These are phyloP conservation scores for Mastomys natalensis DNA, from an alignment of 2,113 vertebrate species.

Conservation along the genomic window DNA sequence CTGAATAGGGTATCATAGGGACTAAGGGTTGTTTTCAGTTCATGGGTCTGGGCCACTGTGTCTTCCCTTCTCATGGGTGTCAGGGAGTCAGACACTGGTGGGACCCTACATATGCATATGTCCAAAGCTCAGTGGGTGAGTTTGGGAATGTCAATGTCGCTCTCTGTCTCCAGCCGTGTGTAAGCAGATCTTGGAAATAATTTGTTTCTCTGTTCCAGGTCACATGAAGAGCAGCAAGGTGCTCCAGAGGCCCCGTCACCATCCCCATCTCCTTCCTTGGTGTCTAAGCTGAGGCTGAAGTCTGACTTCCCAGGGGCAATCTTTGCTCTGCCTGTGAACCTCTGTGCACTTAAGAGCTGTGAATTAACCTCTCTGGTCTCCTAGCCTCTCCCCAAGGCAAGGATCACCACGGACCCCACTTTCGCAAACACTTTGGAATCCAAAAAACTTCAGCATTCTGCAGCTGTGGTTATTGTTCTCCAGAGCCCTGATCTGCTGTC, in stretches of 20 bases:
- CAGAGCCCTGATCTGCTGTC: background rate
- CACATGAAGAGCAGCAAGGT: background rate
- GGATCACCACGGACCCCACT: background rate
- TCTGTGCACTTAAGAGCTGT: background rate
- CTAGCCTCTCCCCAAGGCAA: background rate
- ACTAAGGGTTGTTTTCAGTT: background rate
- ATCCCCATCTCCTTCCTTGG: background rate
- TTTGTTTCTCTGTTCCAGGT: background rate
- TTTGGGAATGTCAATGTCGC: rapidly evolving
- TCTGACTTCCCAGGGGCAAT: background rate
- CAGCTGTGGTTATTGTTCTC: background rate
- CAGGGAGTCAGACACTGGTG: no score
- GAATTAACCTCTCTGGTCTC: background rate
- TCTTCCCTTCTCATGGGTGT: background rate
- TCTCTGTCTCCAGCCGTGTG: background rate
- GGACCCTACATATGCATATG: background rate
- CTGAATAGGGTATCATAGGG: background rate
- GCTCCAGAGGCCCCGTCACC: background rate
- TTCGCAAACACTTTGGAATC: background rate
- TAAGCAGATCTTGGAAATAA: background rate
- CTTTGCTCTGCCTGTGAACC: background rate
- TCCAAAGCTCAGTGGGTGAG: no score
- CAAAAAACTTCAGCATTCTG: background rate
- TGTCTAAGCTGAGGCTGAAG: background rate
- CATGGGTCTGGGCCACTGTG: background rate